Evolutionary conservation across 1,140 invertebrate genomes (phyloP), one percentile per base, ranked within the genome.

Genomic region (Bombus consobrinus): DNA sequence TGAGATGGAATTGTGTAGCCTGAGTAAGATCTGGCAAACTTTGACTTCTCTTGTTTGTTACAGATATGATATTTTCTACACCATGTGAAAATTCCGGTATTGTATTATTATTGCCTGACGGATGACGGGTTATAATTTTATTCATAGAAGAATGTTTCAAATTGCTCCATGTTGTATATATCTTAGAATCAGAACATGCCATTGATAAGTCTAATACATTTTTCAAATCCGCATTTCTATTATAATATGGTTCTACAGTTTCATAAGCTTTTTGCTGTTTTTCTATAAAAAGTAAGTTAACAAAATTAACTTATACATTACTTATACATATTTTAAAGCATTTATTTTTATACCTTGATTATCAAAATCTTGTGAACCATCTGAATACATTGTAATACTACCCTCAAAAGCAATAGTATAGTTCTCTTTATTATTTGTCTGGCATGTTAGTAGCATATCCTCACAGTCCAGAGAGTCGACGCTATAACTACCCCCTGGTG

Each of bases 401-500:
- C 98, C 98, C 95, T 99, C 98, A 92, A 99, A 99, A 74, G 98
- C 98, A 91, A 99, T 98, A 77, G 98, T 99, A 93, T 99, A 99
- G 95, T 98, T 99, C 93, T 98, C 97, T 95, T 98, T 98, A 92
- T 99, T 98, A 81, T 95, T 95, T 25, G 98, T 97, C 93, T 98
- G 97, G 93, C 98, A 98, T 77, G 98, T 99, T 59, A 98, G 96
- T 91, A 99, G 97, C 93, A 98, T 97, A 92, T 98, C 98, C 92
- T 98, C 98, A 94, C 98, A 98, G 94, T 99, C 98, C 78, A 99
- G 95, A 71, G 98, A 98, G 93, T 99, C 98, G 39, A 98, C 98
- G 81, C 97, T 98, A 94, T 98, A 98, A 93, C 98, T 98, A 41
- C 95, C 95, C 39, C 96, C 96, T 9, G 96, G 95, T 84, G 97